Evolutionary conservation across 2,113 vertebrate genomes (phyloP), one percentile per base, ranked within the genome.

Genomic region (Gallinago undulata): DNA sequence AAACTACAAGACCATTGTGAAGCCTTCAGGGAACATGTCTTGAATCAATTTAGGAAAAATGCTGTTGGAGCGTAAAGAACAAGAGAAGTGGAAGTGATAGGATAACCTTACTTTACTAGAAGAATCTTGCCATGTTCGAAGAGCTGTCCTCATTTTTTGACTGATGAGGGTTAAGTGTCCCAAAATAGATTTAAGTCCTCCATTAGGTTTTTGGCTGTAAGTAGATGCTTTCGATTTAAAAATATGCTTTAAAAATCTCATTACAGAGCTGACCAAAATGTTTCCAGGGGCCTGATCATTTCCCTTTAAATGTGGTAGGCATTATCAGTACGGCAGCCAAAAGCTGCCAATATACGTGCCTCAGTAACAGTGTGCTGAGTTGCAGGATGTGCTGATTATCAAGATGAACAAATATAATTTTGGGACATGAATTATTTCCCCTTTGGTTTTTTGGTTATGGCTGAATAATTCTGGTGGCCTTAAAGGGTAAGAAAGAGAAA

Each of bases 31-130:
- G 90, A 90, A 45, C 55, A n/a, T n/a, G 27, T 94, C 87, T 94
- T 53, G 79, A 94, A 83, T 90, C 87, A 91, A 87, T 91, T 81
- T 69, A 91, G 80, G 59, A 84, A 90, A 89, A 95, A 94, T 79
- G 35, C 77, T 90, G 79, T 87, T 96, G 87, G 95, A 91, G 93
- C 73, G 19, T 90, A 91, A 97, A 94, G 80, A 96, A 31, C 95
- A 94, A 97, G 88, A 93, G 87, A 94, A 91, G 87, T 94, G 82
- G 94, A 96, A 97, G 62, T 91, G 83, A 97, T 94, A 87, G 66
- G 75, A 66, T 96, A 95, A 81, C 70, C 13, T 92, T 84, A 88
- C 64, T 93, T 93, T 70, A 59, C 21, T 10, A 56, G 64, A 70
- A 95, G 64, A 94, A 74, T 85, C 66, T 94, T 87, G 51, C 56